Percentiles rank a stretch among this genome's conserved stretches.
These are phyloP conservation scores for Tenthredo amoena DNA, from an alignment of 2,888 invertebrate genomes.

Conservation along the genomic window DNA sequence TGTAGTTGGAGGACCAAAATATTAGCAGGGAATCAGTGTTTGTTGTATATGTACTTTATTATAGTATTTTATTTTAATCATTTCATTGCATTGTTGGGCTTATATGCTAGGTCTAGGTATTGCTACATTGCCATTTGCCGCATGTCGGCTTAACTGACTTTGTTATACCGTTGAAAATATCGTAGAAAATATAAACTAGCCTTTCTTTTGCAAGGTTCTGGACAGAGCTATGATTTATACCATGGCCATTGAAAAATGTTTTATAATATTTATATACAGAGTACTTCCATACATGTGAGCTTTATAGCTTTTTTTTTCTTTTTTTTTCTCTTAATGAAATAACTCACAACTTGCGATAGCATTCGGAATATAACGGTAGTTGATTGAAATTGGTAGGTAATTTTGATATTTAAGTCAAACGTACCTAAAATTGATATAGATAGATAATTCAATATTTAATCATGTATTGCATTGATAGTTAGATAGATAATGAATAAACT, in stretches of 20 bases:
- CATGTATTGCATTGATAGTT: constrained; percentile 4
- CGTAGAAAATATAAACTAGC: background rate
- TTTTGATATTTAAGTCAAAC: constrained; percentile 51
- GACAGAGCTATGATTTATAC: background rate
- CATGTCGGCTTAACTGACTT: background rate
- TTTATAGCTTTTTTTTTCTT: background rate
- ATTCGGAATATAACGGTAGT: background rate
- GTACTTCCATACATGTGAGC: constrained; percentile 36
- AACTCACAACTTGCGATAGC: background rate
- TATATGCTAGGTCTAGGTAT: constrained; percentile 1
- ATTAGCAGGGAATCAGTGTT: background rate
- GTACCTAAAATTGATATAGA: constrained; percentile 42
- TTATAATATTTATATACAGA: constrained; percentile 25
- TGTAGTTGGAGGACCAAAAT: constrained; percentile 27
- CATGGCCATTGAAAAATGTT: background rate
- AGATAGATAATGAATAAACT: constrained; percentile 8
- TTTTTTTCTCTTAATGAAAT: background rate
- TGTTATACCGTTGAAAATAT: background rate
- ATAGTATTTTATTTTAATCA: background rate
- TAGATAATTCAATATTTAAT: constrained; percentile 9
- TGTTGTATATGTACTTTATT: background rate
- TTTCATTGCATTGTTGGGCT: background rate
- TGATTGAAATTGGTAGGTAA: constrained; percentile 18
- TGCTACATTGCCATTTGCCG: background rate
- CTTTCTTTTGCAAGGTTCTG: background rate